phyloP scores from a whole-genome alignment of 2,797 vertebrate genomes.

The Lacerta viridis region DNA sequence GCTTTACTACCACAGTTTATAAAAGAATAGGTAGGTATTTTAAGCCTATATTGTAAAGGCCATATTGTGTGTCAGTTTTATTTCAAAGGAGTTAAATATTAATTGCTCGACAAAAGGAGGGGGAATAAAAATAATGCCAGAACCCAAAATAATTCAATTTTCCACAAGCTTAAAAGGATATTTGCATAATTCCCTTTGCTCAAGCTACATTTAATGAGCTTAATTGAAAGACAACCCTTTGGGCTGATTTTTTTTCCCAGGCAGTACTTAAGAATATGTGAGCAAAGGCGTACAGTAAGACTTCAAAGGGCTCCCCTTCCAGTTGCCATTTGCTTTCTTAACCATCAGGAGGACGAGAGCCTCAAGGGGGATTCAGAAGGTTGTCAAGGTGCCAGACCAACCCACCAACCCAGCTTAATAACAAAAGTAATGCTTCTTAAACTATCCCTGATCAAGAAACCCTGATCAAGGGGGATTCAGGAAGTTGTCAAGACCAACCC shows the following conservation, averaged over 20 bases:
- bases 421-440: background rate
- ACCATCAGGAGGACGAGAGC: background rate
- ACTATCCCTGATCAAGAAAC: background rate
- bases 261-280: background rate
- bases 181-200: constrained; percentile 69
- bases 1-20: constrained; percentile 70
- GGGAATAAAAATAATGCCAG: constrained; percentile 76
- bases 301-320: background rate
- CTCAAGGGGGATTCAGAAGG: background rate
- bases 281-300: background rate
- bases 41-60: constrained; percentile 72
- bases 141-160: constrained; percentile 79
- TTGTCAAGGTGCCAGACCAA: background rate
- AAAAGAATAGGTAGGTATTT: constrained; percentile 77
- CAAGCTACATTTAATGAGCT: constrained; percentile 40
- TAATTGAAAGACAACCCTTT: constrained; percentile 37
- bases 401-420: background rate
- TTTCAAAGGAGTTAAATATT: constrained; percentile 81
- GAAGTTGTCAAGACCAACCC: background rate
- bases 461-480: background rate
- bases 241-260: too few species aligned
- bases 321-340: background rate
- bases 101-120: constrained; percentile 79
- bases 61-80: constrained; percentile 80
- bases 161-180: constrained; percentile 65